phyloP scores from a whole-genome alignment of 2,797 vertebrate species.

The Lophius americanus region DNA sequence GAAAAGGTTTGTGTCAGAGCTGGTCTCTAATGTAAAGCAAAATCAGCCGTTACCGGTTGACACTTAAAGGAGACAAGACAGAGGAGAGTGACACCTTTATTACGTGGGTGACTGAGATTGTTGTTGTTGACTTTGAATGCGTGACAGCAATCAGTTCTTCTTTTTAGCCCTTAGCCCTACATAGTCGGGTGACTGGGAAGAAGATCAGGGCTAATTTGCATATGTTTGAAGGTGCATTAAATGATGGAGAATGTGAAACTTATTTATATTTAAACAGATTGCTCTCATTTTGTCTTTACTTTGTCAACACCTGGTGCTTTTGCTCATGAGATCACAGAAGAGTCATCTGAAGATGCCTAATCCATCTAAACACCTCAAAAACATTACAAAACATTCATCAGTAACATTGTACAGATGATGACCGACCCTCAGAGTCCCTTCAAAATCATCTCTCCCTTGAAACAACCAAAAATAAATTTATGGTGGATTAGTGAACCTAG shows the following conservation, averaged over 20 bases:
- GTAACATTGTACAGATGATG: too few relatives aligned
- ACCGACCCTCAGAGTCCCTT: too few relatives aligned
- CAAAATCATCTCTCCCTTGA: too few relatives aligned
- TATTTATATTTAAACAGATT: neutral
- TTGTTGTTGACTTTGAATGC: neutral
- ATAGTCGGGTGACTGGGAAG: neutral
- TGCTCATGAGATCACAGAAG: too few relatives aligned
- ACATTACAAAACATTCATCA: too few relatives aligned
- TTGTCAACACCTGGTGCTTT: neutral
- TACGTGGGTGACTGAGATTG: neutral
- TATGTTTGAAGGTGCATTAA: slow-evolving; percentile 11
- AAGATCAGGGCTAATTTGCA: neutral
- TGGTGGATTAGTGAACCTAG: too few relatives aligned
- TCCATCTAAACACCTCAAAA: too few relatives aligned
- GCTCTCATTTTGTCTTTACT: slow-evolving; percentile 6
- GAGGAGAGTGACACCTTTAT: neutral
- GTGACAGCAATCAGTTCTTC: too few relatives aligned
- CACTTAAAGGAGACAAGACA: neutral
- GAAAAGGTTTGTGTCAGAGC: slow-evolving; percentile 60
- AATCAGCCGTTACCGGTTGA: slow-evolving; percentile 4
- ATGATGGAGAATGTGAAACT: neutral
- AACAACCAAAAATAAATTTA: too few relatives aligned
- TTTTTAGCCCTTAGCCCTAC: neutral
- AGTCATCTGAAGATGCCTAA: too few relatives aligned
- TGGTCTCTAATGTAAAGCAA: slow-evolving; percentile 62